Conservation (phyloP, 2,888 invertebrate species). For the Xanthia togata region DNA sequence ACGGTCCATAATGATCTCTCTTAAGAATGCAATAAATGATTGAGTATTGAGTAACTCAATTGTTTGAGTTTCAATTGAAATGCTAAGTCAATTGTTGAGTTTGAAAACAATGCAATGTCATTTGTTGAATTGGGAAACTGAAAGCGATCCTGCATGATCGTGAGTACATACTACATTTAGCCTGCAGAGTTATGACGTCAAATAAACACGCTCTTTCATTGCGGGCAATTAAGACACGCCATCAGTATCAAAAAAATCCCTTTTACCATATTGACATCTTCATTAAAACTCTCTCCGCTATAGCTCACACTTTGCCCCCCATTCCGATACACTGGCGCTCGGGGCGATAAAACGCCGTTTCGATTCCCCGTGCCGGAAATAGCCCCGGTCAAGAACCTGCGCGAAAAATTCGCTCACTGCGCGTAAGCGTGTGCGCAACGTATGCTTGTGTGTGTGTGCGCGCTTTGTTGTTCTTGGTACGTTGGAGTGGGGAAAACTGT, state of each 20-base stretch:
- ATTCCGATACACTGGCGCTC: constrained; percentile 63
- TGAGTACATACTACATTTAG: background rate
- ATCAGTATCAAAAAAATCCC: background rate
- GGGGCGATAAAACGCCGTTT: constrained; percentile 79
- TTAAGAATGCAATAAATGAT: background rate
- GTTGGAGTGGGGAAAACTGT: background rate
- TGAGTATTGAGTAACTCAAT: background rate
- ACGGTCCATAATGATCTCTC: background rate
- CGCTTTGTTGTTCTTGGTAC: constrained; percentile 37
- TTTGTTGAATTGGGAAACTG: background rate
- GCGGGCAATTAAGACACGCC: background rate
- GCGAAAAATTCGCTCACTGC: constrained; percentile 74
- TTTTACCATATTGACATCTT: background rate
- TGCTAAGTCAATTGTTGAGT: background rate
- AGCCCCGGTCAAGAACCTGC: constrained; percentile 83
- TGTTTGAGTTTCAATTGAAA: background rate
- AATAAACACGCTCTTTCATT: background rate
- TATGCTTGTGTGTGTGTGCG: constrained; percentile 8
- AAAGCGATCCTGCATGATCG: background rate
- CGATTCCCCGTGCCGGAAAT: constrained; percentile 83
- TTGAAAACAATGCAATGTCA: background rate
- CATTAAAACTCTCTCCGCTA: constrained; percentile 1
- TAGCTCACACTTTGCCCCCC: constrained; percentile 15
- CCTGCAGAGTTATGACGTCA: background rate
- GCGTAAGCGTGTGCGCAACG: constrained; percentile 46